A percentile compares a stretch with the other conserved stretches of the same genome.
These are phyloP conservation scores for Holothuria scabra DNA, from an alignment of 53 echinoderm and acorn worm species.

Conservation along the genomic window DNA sequence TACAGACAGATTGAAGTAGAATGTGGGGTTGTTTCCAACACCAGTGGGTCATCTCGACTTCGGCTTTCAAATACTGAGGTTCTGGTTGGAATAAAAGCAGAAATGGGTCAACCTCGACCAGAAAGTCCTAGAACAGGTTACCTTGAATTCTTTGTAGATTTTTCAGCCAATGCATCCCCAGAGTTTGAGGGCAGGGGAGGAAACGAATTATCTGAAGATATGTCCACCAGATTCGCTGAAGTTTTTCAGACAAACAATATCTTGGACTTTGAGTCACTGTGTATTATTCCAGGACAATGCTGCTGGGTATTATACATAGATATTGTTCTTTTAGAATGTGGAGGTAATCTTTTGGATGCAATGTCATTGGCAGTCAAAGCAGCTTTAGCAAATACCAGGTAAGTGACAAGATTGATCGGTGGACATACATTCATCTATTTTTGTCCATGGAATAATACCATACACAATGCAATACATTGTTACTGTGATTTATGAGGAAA, in stretches of 20 bases:
- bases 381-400: constrained; percentile 95
- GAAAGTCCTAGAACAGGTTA: constrained; percentile 67
- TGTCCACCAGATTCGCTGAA: constrained; percentile 74
- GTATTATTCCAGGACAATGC: constrained; percentile 80
- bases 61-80: constrained; percentile 88
- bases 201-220: constrained; percentile 85
- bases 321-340: constrained; percentile 93
- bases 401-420: background rate
- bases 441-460: too few relatives aligned
- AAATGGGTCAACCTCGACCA: constrained; percentile 87
- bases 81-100: constrained; percentile 95
- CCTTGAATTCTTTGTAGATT: constrained; percentile 98
- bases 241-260: constrained; percentile 73
- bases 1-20: constrained; percentile 90
- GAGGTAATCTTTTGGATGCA: constrained; percentile 95
- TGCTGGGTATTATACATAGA: constrained; percentile 96
- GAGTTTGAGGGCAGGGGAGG: constrained; percentile 98
- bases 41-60: constrained; percentile 91
- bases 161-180: constrained; percentile 97
- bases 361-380: constrained; percentile 92
- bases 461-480: too few relatives aligned
- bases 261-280: constrained; percentile 72
- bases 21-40: constrained; percentile 98
- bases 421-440: too few relatives aligned
- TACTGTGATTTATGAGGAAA: too few relatives aligned